Conservation (phyloP, 2,888 invertebrate species). For the Acronicta psi region DNA sequence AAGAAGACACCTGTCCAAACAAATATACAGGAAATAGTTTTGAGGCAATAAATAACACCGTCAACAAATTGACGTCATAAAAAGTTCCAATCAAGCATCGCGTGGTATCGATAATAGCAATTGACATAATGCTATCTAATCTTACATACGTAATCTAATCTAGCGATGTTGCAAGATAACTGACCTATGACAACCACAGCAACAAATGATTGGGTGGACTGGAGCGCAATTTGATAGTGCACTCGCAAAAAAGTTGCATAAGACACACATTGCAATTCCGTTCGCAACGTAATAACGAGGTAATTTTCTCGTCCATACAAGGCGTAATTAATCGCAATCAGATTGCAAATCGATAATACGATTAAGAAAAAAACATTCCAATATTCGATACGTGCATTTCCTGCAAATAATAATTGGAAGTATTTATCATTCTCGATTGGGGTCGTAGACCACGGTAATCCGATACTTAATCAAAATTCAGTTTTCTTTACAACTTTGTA, state of each 20-base stretch:
- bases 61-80: slow-evolving; percentile 36
- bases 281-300: slow-evolving; percentile 49
- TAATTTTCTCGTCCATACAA: slow-evolving; percentile 41
- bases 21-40: slow-evolving; percentile 47
- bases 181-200: slow-evolving; percentile 82
- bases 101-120: slow-evolving; percentile 40
- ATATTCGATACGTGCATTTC: slow-evolving; percentile 9
- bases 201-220: slow-evolving; percentile 66
- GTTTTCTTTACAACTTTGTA: background rate
- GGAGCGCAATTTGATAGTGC: slow-evolving; percentile 70
- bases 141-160: slow-evolving; percentile 80
- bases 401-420: slow-evolving; percentile 16
- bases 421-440: background rate
- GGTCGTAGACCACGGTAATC: too few species aligned
- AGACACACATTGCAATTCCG: slow-evolving; percentile 53
- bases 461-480: too few species aligned
- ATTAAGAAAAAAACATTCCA: slow-evolving; percentile 21
- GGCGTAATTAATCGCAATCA: slow-evolving; percentile 47
- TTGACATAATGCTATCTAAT: slow-evolving; percentile 64
- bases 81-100: slow-evolving; percentile 32
- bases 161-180: slow-evolving; percentile 70
- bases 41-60: slow-evolving; percentile 15
- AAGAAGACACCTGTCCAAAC: slow-evolving; percentile 67
- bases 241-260: slow-evolving; percentile 75
- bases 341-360: slow-evolving; percentile 34